These are phyloP conservation scores for Brachyalestes nurse DNA, from an alignment of 2,797 vertebrate genomes.

Conservation along the genomic window DNA sequence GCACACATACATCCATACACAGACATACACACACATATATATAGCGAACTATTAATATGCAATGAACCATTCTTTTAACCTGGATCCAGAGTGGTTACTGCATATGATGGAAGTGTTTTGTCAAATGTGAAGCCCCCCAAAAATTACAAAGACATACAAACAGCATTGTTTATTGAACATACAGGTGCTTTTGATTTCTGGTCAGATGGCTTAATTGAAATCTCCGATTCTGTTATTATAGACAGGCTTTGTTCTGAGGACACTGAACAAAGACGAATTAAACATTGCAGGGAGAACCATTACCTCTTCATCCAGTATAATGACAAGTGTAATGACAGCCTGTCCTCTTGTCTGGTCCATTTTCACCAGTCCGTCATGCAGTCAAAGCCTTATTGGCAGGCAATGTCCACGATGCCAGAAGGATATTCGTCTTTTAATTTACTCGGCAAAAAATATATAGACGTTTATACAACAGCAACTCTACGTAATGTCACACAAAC, in stretches of 20 bases:
- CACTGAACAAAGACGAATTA: slow-evolving; percentile 62
- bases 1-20: no score
- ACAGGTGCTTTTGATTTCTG: slow-evolving; percentile 78
- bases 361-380: slow-evolving; percentile 62
- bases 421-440: slow-evolving; percentile 66
- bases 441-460: slow-evolving; percentile 64
- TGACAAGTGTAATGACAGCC: slow-evolving; percentile 36
- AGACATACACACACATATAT: no score
- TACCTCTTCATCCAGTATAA: slow-evolving; percentile 54
- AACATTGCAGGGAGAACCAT: slow-evolving; percentile 58
- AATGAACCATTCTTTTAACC: no score
- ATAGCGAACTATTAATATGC: no score
- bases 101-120: no score
- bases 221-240: slow-evolving; percentile 73
- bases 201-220: slow-evolving; percentile 76
- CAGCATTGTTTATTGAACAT: slow-evolving; percentile 85
- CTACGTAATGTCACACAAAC: slow-evolving; percentile 80
- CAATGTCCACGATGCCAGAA: slow-evolving; percentile 62
- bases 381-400: slow-evolving; percentile 52
- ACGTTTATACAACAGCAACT: slow-evolving; percentile 76
- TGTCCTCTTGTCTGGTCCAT: slow-evolving; percentile 54
- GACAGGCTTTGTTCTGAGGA: slow-evolving; percentile 67
- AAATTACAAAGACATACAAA: slow-evolving; percentile 69
- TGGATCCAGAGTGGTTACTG: no score
- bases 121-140: neutral